Conservation (phyloP, 2,888 invertebrate genomes). For the Dysmachus trigonus region DNA sequence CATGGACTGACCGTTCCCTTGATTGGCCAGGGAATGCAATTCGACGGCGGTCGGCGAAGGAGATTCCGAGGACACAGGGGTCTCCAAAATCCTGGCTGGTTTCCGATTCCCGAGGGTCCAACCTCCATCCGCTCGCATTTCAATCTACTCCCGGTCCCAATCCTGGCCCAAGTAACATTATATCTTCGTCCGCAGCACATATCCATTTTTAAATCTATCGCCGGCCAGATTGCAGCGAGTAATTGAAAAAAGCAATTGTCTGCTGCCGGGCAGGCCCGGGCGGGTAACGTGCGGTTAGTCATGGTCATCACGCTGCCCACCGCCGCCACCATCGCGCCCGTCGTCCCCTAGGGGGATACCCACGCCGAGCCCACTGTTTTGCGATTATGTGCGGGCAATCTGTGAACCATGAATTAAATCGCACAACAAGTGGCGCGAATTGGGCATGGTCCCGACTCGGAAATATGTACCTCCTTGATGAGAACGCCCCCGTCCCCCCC, state of each 20-base stretch:
- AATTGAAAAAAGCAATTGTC: constrained; percentile 33
- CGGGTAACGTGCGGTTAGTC: neutral
- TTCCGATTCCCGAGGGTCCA: neutral
- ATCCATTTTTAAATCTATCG: neutral
- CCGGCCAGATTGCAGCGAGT: constrained; percentile 21
- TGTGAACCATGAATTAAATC: neutral
- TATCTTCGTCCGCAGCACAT: neutral
- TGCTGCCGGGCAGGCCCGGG: neutral
- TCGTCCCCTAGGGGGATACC: neutral
- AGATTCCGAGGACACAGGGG: neutral
- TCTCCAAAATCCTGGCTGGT: neutral
- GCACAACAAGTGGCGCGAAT: constrained; percentile 4
- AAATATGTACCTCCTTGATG: neutral
- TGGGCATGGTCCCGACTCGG: neutral
- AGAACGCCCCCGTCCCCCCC: neutral
- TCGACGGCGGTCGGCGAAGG: neutral
- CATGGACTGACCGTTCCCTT: neutral
- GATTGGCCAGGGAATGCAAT: neutral
- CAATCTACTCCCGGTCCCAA: neutral
- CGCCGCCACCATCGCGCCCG: no score
- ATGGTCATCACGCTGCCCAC: neutral
- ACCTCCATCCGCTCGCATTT: neutral
- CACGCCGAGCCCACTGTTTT: neutral
- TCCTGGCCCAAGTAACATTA: neutral
- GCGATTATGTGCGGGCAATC: constrained; percentile 22